These are phyloP conservation scores for Neodontobutis hainanensis DNA, from an alignment of 2,113 vertebrate species.

Conservation along the genomic window DNA sequence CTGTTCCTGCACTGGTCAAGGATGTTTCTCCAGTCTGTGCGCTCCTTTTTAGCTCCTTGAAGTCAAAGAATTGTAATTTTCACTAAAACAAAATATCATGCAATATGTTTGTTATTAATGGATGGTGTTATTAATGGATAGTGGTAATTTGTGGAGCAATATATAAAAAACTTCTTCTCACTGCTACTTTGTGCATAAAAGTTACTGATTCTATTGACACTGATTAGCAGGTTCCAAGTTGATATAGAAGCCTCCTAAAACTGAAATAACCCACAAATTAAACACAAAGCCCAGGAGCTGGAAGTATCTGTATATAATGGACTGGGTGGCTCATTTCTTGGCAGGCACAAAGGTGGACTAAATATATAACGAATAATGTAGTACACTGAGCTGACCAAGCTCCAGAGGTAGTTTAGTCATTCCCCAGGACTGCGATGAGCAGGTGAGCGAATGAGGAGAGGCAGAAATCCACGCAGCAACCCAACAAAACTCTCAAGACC, in stretches of 20 bases:
- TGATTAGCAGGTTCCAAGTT: too few relatives aligned
- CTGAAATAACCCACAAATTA: slow-evolving; percentile 19
- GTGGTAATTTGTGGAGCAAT: too few relatives aligned
- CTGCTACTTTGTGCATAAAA: too few relatives aligned
- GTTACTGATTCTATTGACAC: too few relatives aligned
- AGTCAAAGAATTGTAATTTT: not conserved
- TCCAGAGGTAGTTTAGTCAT: slow-evolving; percentile 40
- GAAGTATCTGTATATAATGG: slow-evolving; percentile 40
- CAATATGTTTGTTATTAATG: too few relatives aligned
- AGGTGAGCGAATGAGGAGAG: slow-evolving; percentile 49
- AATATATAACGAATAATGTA: slow-evolving; percentile 24
- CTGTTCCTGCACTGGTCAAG: slow-evolving; percentile 66
- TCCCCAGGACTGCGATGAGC: slow-evolving; percentile 32
- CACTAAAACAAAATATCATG: not conserved
- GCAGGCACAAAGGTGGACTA: slow-evolving; percentile 14
- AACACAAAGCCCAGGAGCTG: slow-evolving; percentile 6
- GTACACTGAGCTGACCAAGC: slow-evolving; percentile 18
- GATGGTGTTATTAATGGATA: too few relatives aligned
- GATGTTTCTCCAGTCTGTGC: slow-evolving; percentile 39
- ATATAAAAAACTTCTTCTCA: too few relatives aligned
- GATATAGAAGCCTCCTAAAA: not conserved
- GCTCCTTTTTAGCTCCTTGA: slow-evolving; percentile 1
- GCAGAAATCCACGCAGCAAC: slow-evolving; percentile 33
- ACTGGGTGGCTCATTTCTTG: slow-evolving; percentile 31
- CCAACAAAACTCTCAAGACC: slow-evolving; percentile 38